phyloP scores from a whole-genome alignment of 2,888 invertebrate species.

The Diloba caeruleocephala region DNA sequence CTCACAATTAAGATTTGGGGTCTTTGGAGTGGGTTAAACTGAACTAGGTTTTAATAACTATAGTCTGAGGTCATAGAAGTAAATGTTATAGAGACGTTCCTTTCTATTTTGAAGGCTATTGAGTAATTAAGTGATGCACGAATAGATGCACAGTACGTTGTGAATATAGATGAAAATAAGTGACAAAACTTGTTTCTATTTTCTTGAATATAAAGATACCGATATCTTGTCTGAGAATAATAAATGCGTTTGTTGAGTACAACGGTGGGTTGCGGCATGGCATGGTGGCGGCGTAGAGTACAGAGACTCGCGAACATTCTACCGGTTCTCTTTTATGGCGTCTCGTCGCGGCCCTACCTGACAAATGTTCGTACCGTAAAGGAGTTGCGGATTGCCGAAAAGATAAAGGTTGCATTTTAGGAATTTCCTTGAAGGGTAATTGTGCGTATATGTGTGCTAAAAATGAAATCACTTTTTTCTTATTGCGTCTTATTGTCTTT shows the following conservation, averaged over 20 bases:
- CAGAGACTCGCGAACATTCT: constrained; percentile 67
- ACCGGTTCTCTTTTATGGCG: constrained; percentile 75
- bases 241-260: constrained; percentile 51
- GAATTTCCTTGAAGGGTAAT: constrained; percentile 28
- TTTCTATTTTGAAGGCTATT: constrained; percentile 50
- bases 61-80: constrained; percentile 39
- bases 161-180: constrained; percentile 39
- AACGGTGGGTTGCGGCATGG: constrained; percentile 46
- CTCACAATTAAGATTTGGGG: constrained; percentile 30
- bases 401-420: constrained; percentile 44
- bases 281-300: constrained; percentile 35
- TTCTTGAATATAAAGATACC: constrained; percentile 42
- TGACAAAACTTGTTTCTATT: constrained; percentile 31
- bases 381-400: constrained; percentile 48
- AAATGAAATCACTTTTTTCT: not conserved
- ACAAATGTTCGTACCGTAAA: constrained; percentile 55
- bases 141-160: constrained; percentile 19
- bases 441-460: not conserved
- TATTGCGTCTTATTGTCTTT: no score
- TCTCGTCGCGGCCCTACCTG: constrained; percentile 58
- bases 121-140: constrained; percentile 42
- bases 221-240: constrained; percentile 48
- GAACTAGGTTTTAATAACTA: constrained; percentile 39
- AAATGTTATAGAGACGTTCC: constrained; percentile 35
- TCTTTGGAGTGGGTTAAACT: constrained; percentile 40